Evolutionary conservation across 1,140 invertebrate genomes (phyloP).

Genomic region (Brachionus rubens): DNA sequence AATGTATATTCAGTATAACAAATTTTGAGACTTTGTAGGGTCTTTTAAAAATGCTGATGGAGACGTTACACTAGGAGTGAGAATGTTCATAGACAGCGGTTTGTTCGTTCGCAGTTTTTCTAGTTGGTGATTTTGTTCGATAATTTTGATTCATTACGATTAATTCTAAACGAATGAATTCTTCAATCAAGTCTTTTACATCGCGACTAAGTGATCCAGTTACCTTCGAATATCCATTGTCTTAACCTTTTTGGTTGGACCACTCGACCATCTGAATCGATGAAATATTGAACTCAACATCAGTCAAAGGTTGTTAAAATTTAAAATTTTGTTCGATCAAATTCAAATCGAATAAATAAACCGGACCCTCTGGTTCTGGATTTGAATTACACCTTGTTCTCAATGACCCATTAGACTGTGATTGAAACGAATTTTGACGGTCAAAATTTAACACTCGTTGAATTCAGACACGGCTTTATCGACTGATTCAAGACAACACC

Average conservation of each 20-base stretch:
- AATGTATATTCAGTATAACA: conserved; percentile 37
- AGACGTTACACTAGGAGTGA: conserved; percentile 59
- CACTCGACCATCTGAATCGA: conserved; percentile 85
- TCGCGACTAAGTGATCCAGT: conserved; percentile 79
- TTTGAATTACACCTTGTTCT: not conserved
- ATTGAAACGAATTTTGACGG: not conserved
- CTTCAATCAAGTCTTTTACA: conserved; percentile 83
- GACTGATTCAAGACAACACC: not conserved
- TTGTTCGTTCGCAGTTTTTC: conserved; percentile 66
- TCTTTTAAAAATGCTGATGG: conserved; percentile 58
- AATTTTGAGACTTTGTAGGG: conserved; percentile 64
- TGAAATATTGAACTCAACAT: conserved; percentile 83
- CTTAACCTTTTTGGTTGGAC: conserved; percentile 77
- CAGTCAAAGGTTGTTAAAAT: conserved; percentile 72
- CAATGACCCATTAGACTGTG: not conserved
- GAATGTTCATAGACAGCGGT: conserved; percentile 60
- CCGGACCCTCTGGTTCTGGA: not conserved
- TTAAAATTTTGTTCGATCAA: conserved; percentile 65
- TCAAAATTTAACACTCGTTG: not conserved
- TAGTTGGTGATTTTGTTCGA: conserved; percentile 47
- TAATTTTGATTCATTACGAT: conserved; percentile 70
- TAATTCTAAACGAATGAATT: conserved; percentile 82
- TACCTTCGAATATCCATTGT: conserved; percentile 66
- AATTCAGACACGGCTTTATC: conserved; percentile 30
- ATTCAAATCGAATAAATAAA: not conserved